phyloP scores from a whole-genome alignment of 1,140 invertebrate species.

The Pogonognathellus flavescens region DNA sequence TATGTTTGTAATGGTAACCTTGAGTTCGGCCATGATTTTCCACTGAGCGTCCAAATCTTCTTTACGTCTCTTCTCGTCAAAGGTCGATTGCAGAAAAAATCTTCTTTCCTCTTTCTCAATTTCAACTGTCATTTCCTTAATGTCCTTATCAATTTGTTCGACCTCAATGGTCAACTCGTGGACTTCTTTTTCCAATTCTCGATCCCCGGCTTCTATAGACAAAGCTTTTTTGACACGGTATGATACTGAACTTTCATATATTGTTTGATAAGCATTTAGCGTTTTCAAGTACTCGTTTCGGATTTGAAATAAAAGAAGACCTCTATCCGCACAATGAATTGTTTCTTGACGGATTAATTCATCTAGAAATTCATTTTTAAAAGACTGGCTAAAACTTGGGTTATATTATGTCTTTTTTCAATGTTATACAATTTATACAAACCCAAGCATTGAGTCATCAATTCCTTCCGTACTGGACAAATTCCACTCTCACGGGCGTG shows the following conservation, averaged over 20 bases:
- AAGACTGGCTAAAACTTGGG: too few relatives aligned
- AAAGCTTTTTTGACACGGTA: slow-evolving; percentile 15
- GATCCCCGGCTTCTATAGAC: neutral
- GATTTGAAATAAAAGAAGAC: slow-evolving; percentile 30
- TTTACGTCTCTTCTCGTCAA: slow-evolving; percentile 7
- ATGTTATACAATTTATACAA: too few relatives aligned
- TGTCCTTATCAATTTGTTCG: slow-evolving; percentile 7
- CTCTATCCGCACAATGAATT: slow-evolving; percentile 15
- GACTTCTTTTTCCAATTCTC: neutral
- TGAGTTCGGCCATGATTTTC: slow-evolving; percentile 9
- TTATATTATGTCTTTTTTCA: too few relatives aligned
- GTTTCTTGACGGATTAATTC: slow-evolving; percentile 32
- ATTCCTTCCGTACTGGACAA: slow-evolving; percentile 4
- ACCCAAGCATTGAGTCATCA: slow-evolving; percentile 27
- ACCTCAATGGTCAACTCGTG: neutral
- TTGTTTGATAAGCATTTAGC: neutral
- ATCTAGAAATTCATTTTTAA: too few relatives aligned
- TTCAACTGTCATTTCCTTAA: neutral
- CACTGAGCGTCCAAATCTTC: slow-evolving; percentile 15
- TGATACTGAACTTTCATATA: neutral
- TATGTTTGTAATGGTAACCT: neutral
- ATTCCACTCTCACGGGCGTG: slow-evolving; percentile 38
- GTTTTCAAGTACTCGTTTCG: slow-evolving; percentile 26
- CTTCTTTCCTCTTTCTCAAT: neutral
- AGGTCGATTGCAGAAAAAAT: neutral